Conservation (phyloP, 2,888 invertebrate species). For the Lasioglossum pauxillum region DNA sequence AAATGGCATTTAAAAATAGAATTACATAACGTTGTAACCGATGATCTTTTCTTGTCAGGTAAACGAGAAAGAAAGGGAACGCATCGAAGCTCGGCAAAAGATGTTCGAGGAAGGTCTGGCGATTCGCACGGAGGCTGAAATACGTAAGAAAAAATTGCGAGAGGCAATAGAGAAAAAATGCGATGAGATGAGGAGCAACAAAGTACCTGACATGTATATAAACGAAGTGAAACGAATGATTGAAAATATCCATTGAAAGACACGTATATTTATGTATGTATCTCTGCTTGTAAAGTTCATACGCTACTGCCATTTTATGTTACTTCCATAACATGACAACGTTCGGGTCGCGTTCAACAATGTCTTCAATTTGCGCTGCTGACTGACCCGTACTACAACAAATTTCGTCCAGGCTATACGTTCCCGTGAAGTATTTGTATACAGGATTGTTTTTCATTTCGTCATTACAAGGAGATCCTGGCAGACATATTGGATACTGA, state of each 20-base stretch:
- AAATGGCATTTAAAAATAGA: neutral
- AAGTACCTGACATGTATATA: conserved; percentile 86
- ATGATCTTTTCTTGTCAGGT: conserved; percentile 80
- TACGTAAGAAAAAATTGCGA: conserved; percentile 85
- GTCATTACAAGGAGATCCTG: conserved; percentile 73
- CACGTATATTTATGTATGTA: conserved; percentile 25
- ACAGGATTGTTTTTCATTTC: conserved; percentile 83
- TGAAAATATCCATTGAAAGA: conserved; percentile 74
- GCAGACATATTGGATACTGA: conserved; percentile 82
- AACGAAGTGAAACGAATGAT: conserved; percentile 84
- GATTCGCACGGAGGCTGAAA: conserved; percentile 87
- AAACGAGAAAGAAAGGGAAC: conserved; percentile 89
- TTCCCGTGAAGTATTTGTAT: conserved; percentile 91
- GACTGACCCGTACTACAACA: conserved; percentile 93
- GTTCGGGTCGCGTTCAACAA: conserved; percentile 93
- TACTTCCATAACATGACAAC: conserved; percentile 93
- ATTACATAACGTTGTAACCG: neutral
- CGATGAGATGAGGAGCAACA: conserved; percentile 86
- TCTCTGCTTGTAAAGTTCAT: conserved; percentile 17
- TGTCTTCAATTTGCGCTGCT: conserved; percentile 91
- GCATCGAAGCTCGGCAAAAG: conserved; percentile 87
- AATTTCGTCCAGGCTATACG: conserved; percentile 94
- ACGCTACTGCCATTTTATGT: conserved; percentile 3
- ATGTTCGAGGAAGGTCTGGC: conserved; percentile 89
- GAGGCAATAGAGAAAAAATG: conserved; percentile 86